phyloP scores from a whole-genome alignment of 2,888 invertebrate genomes.

The Andrena praecox region DNA sequence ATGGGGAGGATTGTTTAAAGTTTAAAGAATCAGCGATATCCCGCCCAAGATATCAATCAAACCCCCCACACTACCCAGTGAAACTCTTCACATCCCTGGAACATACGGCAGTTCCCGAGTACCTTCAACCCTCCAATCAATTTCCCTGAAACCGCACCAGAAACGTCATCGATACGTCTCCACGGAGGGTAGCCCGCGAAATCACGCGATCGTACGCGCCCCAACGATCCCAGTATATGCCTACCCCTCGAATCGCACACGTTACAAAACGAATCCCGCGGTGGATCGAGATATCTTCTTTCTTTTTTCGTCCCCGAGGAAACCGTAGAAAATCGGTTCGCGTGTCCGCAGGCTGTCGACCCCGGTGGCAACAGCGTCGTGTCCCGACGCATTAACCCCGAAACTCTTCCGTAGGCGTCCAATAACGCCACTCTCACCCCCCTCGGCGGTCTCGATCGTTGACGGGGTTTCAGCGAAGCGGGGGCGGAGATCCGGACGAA shows the following conservation, averaged over 20 bases:
- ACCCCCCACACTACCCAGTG: too few species aligned
- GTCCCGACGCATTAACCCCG: slow-evolving; percentile 48
- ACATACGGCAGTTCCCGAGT: neutral
- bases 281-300: slow-evolving; percentile 10
- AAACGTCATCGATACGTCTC: neutral
- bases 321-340: slow-evolving; percentile 57
- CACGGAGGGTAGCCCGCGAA: neutral
- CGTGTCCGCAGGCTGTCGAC: slow-evolving; percentile 57
- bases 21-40: too few species aligned
- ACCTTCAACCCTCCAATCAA: neutral
- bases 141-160: neutral
- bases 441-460: neutral
- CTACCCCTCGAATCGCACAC: neutral
- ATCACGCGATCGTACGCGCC: slow-evolving; percentile 31
- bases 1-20: too few species aligned
- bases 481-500: neutral
- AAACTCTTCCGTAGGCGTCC: slow-evolving; percentile 24
- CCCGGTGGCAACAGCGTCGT: slow-evolving; percentile 30
- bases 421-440: neutral
- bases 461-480: neutral
- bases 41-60: too few species aligned
- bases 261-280: slow-evolving; percentile 29
- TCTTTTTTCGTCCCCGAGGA: slow-evolving; percentile 27
- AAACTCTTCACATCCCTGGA: too few species aligned
- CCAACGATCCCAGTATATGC: neutral